Evolutionary conservation across 2,113 vertebrate species (phyloP), one percentile per base, ranked within the genome.

Genomic region (Clarias macrocephalus): DNA sequence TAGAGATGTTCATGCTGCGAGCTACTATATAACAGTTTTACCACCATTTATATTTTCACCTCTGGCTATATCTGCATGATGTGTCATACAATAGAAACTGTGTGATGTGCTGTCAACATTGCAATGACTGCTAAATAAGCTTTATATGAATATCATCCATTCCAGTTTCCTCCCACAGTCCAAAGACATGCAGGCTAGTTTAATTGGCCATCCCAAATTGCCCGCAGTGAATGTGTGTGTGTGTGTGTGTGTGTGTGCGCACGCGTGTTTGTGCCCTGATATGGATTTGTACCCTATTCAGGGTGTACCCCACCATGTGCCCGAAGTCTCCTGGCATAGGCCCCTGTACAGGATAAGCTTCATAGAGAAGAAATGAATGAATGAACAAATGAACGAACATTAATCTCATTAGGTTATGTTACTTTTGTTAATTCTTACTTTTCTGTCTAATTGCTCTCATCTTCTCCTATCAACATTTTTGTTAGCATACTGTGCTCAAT

Each of bases 91-190:
- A 30, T 62, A 79, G 33, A 81, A 89, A 65, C 63, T 72, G 54
- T 81, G 85, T 77, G 85, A 70, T 60, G 63, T 63, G 85, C 83
- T 72, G 82, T 82, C 63, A 62, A 59, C 76, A 66, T 79, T 84
- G 63, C 85, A 85, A 84, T 86, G 62, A 76, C 82, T 66, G 66
- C 90, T 73, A 65, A 90, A 86, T 77, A 68, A 79, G 28, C 73
- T 59, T 80, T 11, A 80, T 80, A 56, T 57, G 37, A 28, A 28
- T 8, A 54, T 77, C 25, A 28, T 4, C n/a, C 48, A 48, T 48
- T 48, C 48, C 48, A 48, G 48, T 48, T 48, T 48, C 48, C 7
- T 48, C 48, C 48, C 6, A 48, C 48, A 8, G 48, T 48, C 48
- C 48, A 8, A 48, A 8, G 48, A 48, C 6, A 48, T 48, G 48